phyloP scores from a whole-genome alignment of 2,797 vertebrate genomes.

The Dipus sagitta region DNA sequence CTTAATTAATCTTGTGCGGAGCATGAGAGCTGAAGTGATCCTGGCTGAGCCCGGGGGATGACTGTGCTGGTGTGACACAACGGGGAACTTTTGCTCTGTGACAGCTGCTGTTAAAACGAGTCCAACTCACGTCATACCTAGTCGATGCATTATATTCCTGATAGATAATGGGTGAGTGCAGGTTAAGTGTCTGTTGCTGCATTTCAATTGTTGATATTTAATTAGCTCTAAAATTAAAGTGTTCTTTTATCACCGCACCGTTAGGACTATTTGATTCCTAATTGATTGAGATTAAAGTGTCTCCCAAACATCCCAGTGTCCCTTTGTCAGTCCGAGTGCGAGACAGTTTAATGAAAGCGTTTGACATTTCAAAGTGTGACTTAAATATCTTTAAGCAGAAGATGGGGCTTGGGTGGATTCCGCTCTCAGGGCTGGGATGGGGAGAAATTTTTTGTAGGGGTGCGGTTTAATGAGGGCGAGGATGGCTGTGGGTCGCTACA shows the following conservation, averaged over 20 bases:
- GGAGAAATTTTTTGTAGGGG: conserved; percentile 29
- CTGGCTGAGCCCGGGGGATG: conserved; percentile 73
- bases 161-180: conserved; percentile 89
- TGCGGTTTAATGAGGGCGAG: background rate
- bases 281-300: conserved; percentile 89
- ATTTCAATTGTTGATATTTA: conserved; percentile 91
- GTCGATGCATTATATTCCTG: conserved; percentile 83
- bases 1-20: conserved; percentile 85
- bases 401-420: conserved; percentile 31
- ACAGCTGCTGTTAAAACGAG: conserved; percentile 88
- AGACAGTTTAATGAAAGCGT: conserved; percentile 75
- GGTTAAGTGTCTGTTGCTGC: conserved; percentile 89
- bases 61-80: conserved; percentile 82
- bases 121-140: conserved; percentile 85
- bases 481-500: background rate
- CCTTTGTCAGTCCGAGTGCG: conserved; percentile 65
- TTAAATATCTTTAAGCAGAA: conserved; percentile 73
- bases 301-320: conserved; percentile 54
- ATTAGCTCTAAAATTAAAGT: conserved; percentile 91
- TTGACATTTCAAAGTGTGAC: conserved; percentile 80
- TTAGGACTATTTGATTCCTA: conserved; percentile 84
- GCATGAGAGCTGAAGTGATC: conserved; percentile 71
- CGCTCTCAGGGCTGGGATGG: background rate
- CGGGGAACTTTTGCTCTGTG: conserved; percentile 85
- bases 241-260: conserved; percentile 85